Conservation (phyloP, 1,140 invertebrate species). For the Heliothis subflexa region DNA sequence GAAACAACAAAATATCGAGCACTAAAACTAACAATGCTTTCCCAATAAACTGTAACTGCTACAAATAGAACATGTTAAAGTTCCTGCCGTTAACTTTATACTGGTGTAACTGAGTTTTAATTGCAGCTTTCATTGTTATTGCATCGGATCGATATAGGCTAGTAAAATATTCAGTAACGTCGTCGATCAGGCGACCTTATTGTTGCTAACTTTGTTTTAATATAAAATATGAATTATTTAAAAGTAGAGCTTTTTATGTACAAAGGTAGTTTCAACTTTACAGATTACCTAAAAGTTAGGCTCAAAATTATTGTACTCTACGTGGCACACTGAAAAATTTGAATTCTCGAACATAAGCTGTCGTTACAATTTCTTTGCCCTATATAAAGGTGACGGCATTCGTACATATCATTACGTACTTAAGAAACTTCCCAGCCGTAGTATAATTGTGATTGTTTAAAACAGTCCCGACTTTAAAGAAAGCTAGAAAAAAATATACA, state of each 20-base stretch:
- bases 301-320: too few relatives aligned
- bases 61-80: not conserved
- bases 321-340: too few relatives aligned
- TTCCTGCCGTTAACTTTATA: not conserved
- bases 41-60: not conserved
- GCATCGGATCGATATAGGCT: not conserved
- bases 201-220: not conserved
- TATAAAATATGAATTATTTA: not conserved
- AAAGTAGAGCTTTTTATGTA: too few relatives aligned
- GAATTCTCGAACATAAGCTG: too few relatives aligned
- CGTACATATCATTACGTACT: too few relatives aligned
- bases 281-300: too few relatives aligned
- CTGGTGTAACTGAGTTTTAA: conserved; percentile 9
- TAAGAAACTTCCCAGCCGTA: too few relatives aligned
- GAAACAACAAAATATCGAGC: not conserved
- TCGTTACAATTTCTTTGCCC: too few relatives aligned
- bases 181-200: not conserved
- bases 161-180: conserved; percentile 21
- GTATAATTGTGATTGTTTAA: too few relatives aligned
- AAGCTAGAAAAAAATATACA: too few relatives aligned
- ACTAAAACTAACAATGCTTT: not conserved
- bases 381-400: too few relatives aligned
- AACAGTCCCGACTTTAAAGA: too few relatives aligned
- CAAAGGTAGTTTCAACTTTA: not conserved
- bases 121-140: conserved; percentile 14